A percentile compares a stretch with the other conserved stretches of the same genome.
These are phyloP conservation scores for Thelaira solivaga DNA, from an alignment of 2,888 invertebrate species.

Conservation along the genomic window DNA sequence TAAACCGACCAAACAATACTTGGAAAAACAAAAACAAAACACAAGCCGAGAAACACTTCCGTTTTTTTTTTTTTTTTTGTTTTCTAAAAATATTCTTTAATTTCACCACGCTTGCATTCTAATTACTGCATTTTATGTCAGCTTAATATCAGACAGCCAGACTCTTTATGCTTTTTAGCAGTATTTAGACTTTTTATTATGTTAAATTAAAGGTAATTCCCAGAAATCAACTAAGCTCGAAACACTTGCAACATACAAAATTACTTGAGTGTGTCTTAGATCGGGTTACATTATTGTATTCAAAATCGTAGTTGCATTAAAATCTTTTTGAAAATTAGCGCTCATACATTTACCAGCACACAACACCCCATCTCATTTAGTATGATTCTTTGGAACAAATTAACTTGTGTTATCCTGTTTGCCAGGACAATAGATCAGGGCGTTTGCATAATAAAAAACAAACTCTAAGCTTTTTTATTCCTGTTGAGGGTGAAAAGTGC, in stretches of 20 bases:
- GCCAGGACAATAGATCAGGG: conserved; percentile 47
- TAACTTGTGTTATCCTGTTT: conserved; percentile 65
- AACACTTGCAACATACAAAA: conserved; percentile 52
- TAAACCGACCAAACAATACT: conserved; percentile 3
- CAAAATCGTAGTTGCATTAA: not conserved
- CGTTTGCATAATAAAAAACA: conserved; percentile 12
- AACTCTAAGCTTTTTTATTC: conserved; percentile 26
- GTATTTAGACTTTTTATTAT: conserved; percentile 47
- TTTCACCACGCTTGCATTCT: conserved; percentile 30
- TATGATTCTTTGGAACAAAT: conserved; percentile 63
- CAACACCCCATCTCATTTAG: conserved; percentile 58
- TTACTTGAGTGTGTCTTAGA: conserved; percentile 57
- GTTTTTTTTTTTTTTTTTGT: not conserved
- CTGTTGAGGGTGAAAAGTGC: conserved; percentile 50
- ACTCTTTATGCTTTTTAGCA: conserved; percentile 8
- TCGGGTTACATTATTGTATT: conserved; percentile 46
- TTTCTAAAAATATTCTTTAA: conserved; percentile 2
- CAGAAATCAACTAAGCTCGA: conserved; percentile 59
- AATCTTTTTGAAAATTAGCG: conserved; percentile 60
- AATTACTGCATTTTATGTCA: conserved; percentile 61
- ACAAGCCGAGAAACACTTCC: conserved; percentile 31
- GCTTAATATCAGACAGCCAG: conserved; percentile 58
- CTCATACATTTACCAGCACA: conserved; percentile 22
- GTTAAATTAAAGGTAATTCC: conserved; percentile 55
- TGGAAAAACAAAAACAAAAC: conserved; percentile 11